A percentile compares a stretch with the other conserved stretches of the same genome.
phyloP scores from a whole-genome alignment of 1,140 invertebrate species.

The Aphaenogaster rudis region DNA sequence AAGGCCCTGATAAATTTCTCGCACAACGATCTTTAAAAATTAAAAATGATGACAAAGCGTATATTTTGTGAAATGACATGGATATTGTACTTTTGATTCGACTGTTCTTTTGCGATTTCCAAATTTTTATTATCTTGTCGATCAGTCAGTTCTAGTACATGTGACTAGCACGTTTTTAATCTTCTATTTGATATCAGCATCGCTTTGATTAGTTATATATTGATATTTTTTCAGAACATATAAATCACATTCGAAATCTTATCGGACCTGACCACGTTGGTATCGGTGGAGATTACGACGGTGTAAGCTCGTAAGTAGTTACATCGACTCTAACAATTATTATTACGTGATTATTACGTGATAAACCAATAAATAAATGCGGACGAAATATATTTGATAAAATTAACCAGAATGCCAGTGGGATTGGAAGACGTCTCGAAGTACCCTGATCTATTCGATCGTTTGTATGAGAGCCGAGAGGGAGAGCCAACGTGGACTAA shows the following conservation, averaged over 20 bases:
- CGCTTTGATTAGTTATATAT: neutral
- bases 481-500: slow-evolving; percentile 88
- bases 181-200: neutral
- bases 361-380: slow-evolving; percentile 35
- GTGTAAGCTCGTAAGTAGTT: slow-evolving; percentile 86
- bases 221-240: slow-evolving; percentile 87
- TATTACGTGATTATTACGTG: neutral
- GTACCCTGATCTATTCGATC: slow-evolving; percentile 90
- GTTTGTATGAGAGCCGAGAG: slow-evolving; percentile 84
- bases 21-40: neutral
- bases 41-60: neutral
- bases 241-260: slow-evolving; percentile 89
- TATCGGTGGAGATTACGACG: slow-evolving; percentile 88
- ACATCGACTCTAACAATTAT: neutral
- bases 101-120: neutral
- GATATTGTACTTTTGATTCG: neutral
- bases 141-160: neutral
- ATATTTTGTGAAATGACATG: neutral
- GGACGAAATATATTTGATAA: slow-evolving; percentile 55
- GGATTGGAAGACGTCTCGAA: slow-evolving; percentile 91
- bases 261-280: slow-evolving; percentile 88
- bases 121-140: neutral
- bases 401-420: slow-evolving; percentile 86
- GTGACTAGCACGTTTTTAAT: neutral
- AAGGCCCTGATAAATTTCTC: neutral